These are phyloP conservation scores for Clarias laeviceps DNA, from an alignment of 2,797 vertebrate species.

Conservation along the genomic window DNA sequence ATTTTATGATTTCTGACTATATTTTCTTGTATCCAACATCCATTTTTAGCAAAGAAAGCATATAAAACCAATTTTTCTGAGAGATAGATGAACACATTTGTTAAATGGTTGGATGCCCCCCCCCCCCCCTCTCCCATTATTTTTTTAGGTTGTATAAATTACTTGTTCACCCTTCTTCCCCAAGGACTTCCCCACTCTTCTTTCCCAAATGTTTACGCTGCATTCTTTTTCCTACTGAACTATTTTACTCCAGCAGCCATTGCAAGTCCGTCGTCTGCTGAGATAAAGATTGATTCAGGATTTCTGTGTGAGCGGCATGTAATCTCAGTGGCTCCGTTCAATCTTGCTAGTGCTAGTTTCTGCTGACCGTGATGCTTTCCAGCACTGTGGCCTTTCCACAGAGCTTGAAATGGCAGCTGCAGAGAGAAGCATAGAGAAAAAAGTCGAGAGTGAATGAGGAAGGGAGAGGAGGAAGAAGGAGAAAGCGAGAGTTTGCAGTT, in stretches of 20 bases:
- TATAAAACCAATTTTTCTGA: background rate
- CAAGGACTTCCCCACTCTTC: too few species aligned
- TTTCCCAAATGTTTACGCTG: background rate
- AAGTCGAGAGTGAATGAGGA: conserved; percentile 48
- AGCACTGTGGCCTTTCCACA: background rate
- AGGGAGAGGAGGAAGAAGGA: conserved; percentile 38
- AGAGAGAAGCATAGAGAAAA: conserved; percentile 21
- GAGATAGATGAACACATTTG: background rate
- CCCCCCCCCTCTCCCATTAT: background rate
- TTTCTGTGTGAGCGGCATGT: conserved; percentile 8
- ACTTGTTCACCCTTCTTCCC: background rate
- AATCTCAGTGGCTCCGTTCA: conserved; percentile 8
- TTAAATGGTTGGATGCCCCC: background rate
- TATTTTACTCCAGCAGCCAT: background rate
- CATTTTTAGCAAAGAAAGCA: background rate
- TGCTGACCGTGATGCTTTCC: conserved; percentile 26
- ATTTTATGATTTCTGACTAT: background rate
- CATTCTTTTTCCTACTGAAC: background rate
- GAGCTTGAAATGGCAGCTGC: background rate
- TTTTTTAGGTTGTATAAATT: background rate
- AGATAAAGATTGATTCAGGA: conserved; percentile 33
- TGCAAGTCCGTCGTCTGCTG: conserved; percentile 12
- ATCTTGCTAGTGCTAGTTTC: conserved; percentile 17
- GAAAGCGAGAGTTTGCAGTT: conserved; percentile 54
- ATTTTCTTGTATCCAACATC: background rate